Base-by-base conservation (phyloP, 2,113 vertebrate genomes). In the Clinocottus analis region DNA sequence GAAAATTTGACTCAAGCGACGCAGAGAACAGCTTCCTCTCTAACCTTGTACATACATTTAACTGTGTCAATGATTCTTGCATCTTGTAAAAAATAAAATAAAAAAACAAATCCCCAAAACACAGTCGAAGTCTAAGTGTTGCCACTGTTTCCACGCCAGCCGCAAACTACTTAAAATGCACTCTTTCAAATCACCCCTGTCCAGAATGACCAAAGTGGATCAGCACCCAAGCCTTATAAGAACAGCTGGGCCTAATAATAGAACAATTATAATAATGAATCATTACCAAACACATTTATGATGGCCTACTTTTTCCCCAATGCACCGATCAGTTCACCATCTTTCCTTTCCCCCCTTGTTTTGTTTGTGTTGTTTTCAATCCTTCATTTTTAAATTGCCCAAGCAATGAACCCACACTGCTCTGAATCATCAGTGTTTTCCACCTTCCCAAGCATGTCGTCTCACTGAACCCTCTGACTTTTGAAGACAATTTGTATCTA, bases 1-100 rank as follows among this genome's bases (percentile, higher is more conserved):
- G 75, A 94, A 94, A 93, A 88, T 94, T 95, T 93, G 83, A 95
- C 88, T 93, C 91, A 90, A 85, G 81, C 85, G 91, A 79, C 90
- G 90, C 79, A 89, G 93, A 92, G 91, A 93, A 87, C 91, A 75
- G 73, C 78, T 86, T 93, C 86, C 77, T 85, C 81, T 84, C 80
- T 76, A 29, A 23, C 72, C 43, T n/a, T 45, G 64, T 91, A 84
- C 78, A 77, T 89, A 85, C 79, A 86, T 77, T 29, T 19, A 39
- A 67, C 62, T 75, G 63, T 45, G 59, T 69, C 53, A 41, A 29
- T 80, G 74, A 33, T 63, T 45, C 41, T 56, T 75, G 61, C 23
- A 58, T 81, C 23, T 56, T 13, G 7, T 33, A 49, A 39, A 61
- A 51, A 21, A 58, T 1, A 0, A 12, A n/a, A 23, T 0, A 33